Base-by-base conservation (phyloP, 2,888 invertebrate genomes). In the Gortyna flavago region DNA sequence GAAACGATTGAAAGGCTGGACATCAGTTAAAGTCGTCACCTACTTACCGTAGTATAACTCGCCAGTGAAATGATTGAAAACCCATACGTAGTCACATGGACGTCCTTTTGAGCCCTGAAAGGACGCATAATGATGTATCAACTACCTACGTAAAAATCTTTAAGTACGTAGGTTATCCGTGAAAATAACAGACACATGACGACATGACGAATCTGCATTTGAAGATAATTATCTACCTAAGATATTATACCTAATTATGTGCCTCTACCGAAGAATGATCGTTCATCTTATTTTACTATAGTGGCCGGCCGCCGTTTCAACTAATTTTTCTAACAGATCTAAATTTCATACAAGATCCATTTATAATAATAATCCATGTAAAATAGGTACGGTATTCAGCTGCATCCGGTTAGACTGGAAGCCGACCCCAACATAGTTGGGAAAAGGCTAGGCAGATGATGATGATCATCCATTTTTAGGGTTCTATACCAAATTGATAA, bases 81-180 rank as follows among this genome's bases (percentile, higher is more conserved):
- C 48, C 96, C 96, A 72, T 93, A 96, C 0, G 95, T 95, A 0
- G 95, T 95, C 7, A 96, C 91, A 54, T 91, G 90, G 0, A 95
- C 91, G 65, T 91, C 86, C 72, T 93, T 95, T 87, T 94, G 95
- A 11, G 95, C 87, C 75, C 95, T 95, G 64, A 69, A 72, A 80
- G 1, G 13, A 13, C 35, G 5, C 7, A 38, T 29, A 73, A 3
- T 51, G 29, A 29, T 61, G 25, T 61, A 13, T 57, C 8, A 57
- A 41, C 5, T 7, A 7, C 25, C 5, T 11, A 7, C 29, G 18
- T 32, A 29, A 35, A 35, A 70, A 38, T 38, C 57, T 18, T 35
- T n/a, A 5, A n/a, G 0, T 44, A 44, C 0, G 32, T 3, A 21
- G 5, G 25, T 54, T n/a, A 51, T 11, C 16, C 4, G 7, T n/a